phyloP scores from a whole-genome alignment of 2,113 vertebrate genomes.

The Tiliqua scincoides region DNA sequence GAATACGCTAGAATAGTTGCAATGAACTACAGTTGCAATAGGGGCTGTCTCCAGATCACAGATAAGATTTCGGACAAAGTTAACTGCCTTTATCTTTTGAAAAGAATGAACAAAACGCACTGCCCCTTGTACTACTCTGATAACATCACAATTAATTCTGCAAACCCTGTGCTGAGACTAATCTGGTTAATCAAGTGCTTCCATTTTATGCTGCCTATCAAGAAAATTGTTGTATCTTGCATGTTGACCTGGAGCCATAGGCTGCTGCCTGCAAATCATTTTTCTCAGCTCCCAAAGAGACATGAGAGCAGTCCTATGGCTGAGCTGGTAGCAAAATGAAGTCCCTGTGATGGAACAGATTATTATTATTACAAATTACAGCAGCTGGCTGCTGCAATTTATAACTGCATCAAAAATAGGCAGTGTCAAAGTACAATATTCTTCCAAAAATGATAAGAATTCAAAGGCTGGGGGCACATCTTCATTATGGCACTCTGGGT shows the following conservation, averaged over 20 bases:
- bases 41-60: conserved; percentile 25
- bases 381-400: background rate
- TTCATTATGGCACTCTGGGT: background rate
- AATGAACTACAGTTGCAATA: background rate
- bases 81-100: background rate
- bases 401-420: background rate
- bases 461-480: background rate
- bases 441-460: background rate
- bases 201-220: background rate
- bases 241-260: background rate
- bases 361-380: background rate
- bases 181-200: background rate
- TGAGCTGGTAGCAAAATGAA: background rate
- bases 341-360: background rate
- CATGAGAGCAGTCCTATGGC: background rate
- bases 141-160: background rate
- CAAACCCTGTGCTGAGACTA: background rate
- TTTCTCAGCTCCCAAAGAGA: background rate
- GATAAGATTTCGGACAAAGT: background rate
- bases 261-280: background rate
- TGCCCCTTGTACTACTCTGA: conserved; percentile 22
- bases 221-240: background rate
- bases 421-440: background rate
- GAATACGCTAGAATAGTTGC: background rate
- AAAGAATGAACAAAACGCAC: background rate